Conservation (phyloP, 2,888 invertebrate species). For the Cerastis rubricosa region DNA sequence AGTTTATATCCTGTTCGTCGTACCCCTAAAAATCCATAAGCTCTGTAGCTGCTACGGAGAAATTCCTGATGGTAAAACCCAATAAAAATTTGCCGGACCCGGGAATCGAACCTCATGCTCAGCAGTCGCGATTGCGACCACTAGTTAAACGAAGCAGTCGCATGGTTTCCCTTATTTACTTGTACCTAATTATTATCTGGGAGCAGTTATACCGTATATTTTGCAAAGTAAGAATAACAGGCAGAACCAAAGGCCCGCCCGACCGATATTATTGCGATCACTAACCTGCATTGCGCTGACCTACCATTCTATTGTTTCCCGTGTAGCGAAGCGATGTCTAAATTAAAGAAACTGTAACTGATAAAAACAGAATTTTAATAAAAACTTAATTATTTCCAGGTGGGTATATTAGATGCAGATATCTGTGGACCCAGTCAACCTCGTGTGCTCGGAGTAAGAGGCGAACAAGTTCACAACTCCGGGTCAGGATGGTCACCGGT, state of each 20-base stretch:
- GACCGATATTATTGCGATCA: background rate
- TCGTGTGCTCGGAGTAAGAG: conserved; percentile 96
- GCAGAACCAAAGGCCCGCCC: background rate
- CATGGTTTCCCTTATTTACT: background rate
- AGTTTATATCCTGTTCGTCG: no score
- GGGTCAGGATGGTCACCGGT: conserved; percentile 99
- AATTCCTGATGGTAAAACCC: background rate
- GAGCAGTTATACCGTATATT: background rate
- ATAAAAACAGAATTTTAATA: no score
- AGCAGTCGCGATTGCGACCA: background rate
- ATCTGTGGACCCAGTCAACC: conserved; percentile 99
- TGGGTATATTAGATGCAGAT: conserved; percentile 98
- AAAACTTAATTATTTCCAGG: conserved; percentile 86
- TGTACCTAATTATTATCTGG: background rate
- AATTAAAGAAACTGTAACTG: background rate
- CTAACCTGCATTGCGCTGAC: background rate
- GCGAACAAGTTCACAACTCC: conserved; percentile 98
- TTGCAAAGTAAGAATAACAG: background rate
- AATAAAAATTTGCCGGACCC: no score
- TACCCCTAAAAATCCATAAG: no score
- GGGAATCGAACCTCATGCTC: no score
- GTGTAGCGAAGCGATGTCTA: background rate
- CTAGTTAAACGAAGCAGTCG: background rate
- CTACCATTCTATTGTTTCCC: conserved; percentile 1
- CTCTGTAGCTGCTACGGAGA: no score